These are phyloP conservation scores for Cassiopea andromeda DNA, from an alignment of 30 jellyfish, hydroid and myxozoan species.

Conservation along the genomic window DNA sequence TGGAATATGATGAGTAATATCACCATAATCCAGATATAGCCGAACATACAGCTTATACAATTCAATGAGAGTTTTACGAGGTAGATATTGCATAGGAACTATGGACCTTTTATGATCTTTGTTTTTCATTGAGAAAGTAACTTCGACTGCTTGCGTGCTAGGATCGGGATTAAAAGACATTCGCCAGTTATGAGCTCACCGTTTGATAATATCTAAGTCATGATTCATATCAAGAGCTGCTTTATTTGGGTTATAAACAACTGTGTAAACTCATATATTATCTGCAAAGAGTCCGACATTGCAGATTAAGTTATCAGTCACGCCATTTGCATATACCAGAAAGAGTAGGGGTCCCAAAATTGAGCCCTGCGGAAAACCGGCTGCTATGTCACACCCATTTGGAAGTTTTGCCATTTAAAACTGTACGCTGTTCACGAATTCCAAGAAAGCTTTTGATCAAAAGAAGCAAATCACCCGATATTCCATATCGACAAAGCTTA, in stretches of 20 bases:
- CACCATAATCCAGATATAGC: neutral
- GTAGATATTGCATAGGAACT: neutral
- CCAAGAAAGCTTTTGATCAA: neutral
- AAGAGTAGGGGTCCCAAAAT: neutral
- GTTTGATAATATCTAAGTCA: slow-evolving; percentile 24
- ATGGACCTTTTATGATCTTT: too few species aligned
- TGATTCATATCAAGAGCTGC: slow-evolving; percentile 28
- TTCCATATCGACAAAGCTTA: slow-evolving; percentile 3
- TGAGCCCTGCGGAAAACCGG: slow-evolving; percentile 28
- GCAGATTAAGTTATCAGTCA: neutral
- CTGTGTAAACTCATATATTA: neutral
- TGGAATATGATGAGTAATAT: neutral
- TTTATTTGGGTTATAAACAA: slow-evolving; percentile 10
- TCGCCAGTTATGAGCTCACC: slow-evolving; percentile 37
- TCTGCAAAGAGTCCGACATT: slow-evolving; percentile 19
- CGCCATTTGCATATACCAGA: neutral
- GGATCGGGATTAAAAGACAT: slow-evolving; percentile 37
- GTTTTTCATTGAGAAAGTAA: slow-evolving; percentile 7
- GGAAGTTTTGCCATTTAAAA: slow-evolving; percentile 6
- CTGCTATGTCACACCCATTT: neutral
- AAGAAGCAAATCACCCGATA: slow-evolving; percentile 11
- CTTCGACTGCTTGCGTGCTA: slow-evolving; percentile 20
- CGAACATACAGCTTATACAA: slow-evolving; percentile 2
- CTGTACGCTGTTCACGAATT: slow-evolving; percentile 1
- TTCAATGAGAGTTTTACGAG: neutral